Conservation (phyloP, 1,140 invertebrate genomes). For the Drosophila athabasca region DNA sequence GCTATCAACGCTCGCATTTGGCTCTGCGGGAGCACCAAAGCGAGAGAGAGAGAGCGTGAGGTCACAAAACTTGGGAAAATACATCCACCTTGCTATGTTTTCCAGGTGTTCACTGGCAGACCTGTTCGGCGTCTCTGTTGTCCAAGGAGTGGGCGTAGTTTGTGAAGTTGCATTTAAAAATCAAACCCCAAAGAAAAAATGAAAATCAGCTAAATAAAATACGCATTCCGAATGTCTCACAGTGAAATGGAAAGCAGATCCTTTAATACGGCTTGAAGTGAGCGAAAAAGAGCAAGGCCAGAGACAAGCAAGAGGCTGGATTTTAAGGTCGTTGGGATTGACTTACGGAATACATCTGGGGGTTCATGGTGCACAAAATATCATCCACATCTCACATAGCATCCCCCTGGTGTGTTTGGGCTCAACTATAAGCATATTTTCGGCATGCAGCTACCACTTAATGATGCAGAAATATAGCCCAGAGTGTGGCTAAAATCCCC, state of each 20-base stretch:
- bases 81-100: background rate
- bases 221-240: background rate
- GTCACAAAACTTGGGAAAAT: conserved; percentile 3
- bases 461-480: conserved; percentile 55
- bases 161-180: conserved; percentile 20
- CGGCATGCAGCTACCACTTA: too few relatives aligned
- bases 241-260: conserved; percentile 46
- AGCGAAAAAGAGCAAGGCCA: background rate
- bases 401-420: too few relatives aligned
- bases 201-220: background rate
- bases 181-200: too few relatives aligned
- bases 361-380: conserved; percentile 27
- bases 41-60: background rate
- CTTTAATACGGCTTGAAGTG: too few relatives aligned
- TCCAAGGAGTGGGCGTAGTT: conserved; percentile 12
- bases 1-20: conserved; percentile 36
- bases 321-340: conserved; percentile 15
- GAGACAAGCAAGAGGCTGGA: background rate
- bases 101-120: background rate
- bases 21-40: background rate
- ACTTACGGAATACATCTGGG: conserved; percentile 27
- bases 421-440: too few relatives aligned
- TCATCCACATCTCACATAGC: background rate
- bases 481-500: conserved; percentile 48
- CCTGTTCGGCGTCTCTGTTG: conserved; percentile 13